Evolutionary conservation across 2,797 vertebrate genomes (phyloP).

Genomic region (Clamator glandarius): DNA sequence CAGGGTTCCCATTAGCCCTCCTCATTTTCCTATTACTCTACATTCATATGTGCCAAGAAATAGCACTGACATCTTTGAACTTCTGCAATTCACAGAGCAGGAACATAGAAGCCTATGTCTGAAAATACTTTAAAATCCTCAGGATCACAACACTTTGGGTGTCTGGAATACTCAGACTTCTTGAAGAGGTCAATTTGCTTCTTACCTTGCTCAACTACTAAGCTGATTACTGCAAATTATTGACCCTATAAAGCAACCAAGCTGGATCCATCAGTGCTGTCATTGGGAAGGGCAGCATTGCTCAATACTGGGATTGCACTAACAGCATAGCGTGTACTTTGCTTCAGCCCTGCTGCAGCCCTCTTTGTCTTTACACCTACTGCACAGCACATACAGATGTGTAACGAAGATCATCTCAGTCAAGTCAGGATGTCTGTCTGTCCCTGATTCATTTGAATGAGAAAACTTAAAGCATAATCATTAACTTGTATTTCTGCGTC

Average conservation of each 20-base stretch:
- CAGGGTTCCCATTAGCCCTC: background rate
- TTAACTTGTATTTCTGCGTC: background rate
- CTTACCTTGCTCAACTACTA: constrained; percentile 7
- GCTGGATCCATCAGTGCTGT: background rate
- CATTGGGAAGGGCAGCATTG: background rate
- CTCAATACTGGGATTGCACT: background rate
- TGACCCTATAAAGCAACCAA: constrained; percentile 16
- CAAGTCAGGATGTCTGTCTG: background rate
- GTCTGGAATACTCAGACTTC: background rate
- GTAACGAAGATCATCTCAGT: background rate
- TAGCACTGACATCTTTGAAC: background rate
- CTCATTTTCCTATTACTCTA: background rate
- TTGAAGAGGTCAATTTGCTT: background rate
- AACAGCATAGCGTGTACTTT: background rate
- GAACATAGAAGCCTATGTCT: background rate
- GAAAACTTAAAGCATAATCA: background rate
- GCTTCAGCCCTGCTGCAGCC: background rate
- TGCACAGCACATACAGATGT: background rate
- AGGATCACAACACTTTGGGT: background rate
- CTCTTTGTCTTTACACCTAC: background rate
- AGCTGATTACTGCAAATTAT: constrained; percentile 15
- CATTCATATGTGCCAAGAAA: background rate
- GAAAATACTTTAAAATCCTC: background rate
- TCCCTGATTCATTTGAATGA: background rate
- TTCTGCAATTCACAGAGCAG: background rate